phyloP scores from a whole-genome alignment of 2,113 vertebrate species.

The Cynopterus brachyotis region DNA sequence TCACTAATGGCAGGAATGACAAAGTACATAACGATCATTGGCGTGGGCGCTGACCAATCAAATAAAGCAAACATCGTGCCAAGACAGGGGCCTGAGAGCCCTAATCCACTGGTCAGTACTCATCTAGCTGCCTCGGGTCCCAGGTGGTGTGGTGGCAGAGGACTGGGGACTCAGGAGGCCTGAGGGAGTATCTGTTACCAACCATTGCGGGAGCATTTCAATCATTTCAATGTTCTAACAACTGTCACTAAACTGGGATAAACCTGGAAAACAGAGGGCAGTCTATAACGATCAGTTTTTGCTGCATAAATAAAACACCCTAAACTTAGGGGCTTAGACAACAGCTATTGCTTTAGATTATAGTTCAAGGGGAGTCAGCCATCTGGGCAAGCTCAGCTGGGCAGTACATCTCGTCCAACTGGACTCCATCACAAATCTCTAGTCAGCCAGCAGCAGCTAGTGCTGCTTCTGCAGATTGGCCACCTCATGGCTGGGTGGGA shows the following conservation, averaged over 20 bases:
- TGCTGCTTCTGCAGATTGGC: not conserved
- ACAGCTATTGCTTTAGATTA: too few relatives aligned
- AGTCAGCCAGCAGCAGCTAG: not conserved
- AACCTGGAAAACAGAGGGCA: not conserved
- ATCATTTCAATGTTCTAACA: accelerated
- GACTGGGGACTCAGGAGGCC: too few relatives aligned
- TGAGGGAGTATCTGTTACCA: not conserved
- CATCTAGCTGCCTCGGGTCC: not conserved
- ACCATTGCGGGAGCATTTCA: accelerated
- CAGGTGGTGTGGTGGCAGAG: not conserved
- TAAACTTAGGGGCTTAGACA: not conserved
- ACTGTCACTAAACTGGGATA: accelerated
- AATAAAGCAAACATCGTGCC: accelerated
- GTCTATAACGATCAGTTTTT: accelerated
- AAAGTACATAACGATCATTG: not conserved
- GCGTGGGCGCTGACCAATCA: accelerated
- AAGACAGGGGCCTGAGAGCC: not conserved
- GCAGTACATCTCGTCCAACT: not conserved
- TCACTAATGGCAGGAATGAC: not conserved
- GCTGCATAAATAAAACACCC: not conserved
- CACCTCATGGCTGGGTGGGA: not conserved
- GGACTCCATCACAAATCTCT: not conserved
- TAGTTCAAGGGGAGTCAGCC: accelerated
- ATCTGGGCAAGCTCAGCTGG: accelerated
- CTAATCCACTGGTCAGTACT: accelerated